Evolutionary conservation across 2,113 vertebrate genomes (phyloP).

Genomic region (Podilymbus podiceps): DNA sequence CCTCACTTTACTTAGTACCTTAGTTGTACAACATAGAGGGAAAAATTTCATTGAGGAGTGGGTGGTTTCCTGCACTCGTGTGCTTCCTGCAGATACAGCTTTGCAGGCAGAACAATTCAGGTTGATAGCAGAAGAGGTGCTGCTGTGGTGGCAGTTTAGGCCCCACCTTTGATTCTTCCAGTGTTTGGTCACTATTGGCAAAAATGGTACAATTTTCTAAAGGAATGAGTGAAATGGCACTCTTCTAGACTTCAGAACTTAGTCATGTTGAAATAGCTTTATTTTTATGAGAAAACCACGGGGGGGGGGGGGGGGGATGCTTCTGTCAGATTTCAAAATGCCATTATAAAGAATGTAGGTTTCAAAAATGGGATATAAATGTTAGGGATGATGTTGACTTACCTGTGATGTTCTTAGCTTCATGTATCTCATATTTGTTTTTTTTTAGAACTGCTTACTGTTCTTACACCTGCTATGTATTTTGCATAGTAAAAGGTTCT

Average conservation of each 20-base stretch:
- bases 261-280: not conserved
- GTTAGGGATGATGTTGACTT: not conserved
- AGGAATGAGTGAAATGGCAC: not conserved
- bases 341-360: not conserved
- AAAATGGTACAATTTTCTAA: not conserved
- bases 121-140: not conserved
- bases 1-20: not conserved
- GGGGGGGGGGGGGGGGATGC: rapidly evolving
- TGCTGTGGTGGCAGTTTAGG: not conserved
- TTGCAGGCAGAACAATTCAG: not conserved
- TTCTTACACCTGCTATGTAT: not conserved
- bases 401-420: not conserved
- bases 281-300: not conserved
- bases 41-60: not conserved
- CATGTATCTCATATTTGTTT: not conserved
- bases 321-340: not conserved
- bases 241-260: not conserved
- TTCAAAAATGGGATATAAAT: not conserved
- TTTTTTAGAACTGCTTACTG: not conserved
- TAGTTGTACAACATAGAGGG: not conserved
- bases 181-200: not conserved
- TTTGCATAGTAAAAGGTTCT: not conserved
- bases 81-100: rapidly evolving
- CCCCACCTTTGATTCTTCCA: not conserved
- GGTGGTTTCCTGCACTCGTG: not conserved